Evolutionary conservation across 2,888 invertebrate genomes (phyloP).

Genomic region (Osmoderma eremita): DNA sequence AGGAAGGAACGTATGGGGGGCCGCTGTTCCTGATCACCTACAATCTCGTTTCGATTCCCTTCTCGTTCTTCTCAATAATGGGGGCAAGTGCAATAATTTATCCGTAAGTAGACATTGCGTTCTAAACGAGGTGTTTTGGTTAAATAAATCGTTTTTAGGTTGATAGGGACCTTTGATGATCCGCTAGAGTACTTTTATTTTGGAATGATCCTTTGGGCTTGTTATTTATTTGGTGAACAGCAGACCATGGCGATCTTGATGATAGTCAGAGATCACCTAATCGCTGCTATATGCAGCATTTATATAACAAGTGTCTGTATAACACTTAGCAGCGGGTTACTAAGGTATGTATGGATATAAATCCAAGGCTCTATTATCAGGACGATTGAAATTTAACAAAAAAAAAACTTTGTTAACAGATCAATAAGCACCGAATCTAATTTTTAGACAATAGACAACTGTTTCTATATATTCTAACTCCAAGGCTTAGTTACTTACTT

Average conservation of each 20-base stretch:
- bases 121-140: not conserved
- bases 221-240: conserved; percentile 87
- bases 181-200: conserved; percentile 74
- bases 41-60: conserved; percentile 82
- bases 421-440: no score
- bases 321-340: conserved; percentile 79
- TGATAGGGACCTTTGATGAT: conserved; percentile 68
- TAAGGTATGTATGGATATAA: conserved; percentile 68
- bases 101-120: conserved; percentile 68
- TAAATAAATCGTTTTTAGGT: conserved; percentile 58
- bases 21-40: conserved; percentile 84
- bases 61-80: conserved; percentile 80
- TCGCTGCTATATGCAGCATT: conserved; percentile 81
- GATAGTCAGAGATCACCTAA: conserved; percentile 80
- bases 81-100: conserved; percentile 78
- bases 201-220: conserved; percentile 81
- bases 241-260: conserved; percentile 83
- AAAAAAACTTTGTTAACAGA: no score
- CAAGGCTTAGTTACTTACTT: no score
- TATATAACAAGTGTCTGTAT: conserved; percentile 79
- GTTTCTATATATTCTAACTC: no score
- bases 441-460: no score
- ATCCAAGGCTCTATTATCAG: not conserved
- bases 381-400: no score
- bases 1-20: conserved; percentile 90